phyloP scores from a whole-genome alignment of 1,140 invertebrate genomes.

The Atopsyche davidsoni region DNA sequence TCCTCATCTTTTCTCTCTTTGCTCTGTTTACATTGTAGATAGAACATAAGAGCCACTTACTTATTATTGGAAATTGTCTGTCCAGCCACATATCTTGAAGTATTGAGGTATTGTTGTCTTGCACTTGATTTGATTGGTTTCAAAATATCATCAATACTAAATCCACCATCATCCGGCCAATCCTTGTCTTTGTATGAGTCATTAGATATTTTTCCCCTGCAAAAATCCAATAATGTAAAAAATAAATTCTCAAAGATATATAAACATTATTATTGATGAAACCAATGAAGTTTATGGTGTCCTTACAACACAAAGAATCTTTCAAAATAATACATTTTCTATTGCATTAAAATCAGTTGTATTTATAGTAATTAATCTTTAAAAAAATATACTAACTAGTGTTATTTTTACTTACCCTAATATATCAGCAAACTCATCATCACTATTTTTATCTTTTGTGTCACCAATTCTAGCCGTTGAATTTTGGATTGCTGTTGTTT shows the following conservation, averaged over 20 bases:
- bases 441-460: conserved; percentile 23
- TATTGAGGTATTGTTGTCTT: conserved; percentile 22
- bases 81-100: conserved; percentile 27
- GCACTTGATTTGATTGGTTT: conserved; percentile 21
- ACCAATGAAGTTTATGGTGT: too few species aligned
- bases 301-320: too few species aligned
- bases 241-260: conserved; percentile 3
- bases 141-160: conserved; percentile 27
- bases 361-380: too few species aligned
- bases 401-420: conserved; percentile 23
- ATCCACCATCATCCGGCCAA: conserved; percentile 20
- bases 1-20: neutral
- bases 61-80: conserved; percentile 18
- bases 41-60: neutral
- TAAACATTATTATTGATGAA: conserved; percentile 7
- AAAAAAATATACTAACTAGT: too few species aligned
- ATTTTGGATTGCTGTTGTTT: neutral
- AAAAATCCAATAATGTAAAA: conserved; percentile 10
- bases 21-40: neutral
- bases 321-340: too few species aligned
- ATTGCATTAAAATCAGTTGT: too few species aligned
- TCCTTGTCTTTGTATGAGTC: conserved; percentile 19
- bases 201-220: conserved; percentile 27
- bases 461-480: neutral
- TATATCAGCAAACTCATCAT: conserved; percentile 29